These are phyloP conservation scores for Andrena flavipes DNA, from an alignment of 2,888 invertebrate genomes.

Conservation along the genomic window DNA sequence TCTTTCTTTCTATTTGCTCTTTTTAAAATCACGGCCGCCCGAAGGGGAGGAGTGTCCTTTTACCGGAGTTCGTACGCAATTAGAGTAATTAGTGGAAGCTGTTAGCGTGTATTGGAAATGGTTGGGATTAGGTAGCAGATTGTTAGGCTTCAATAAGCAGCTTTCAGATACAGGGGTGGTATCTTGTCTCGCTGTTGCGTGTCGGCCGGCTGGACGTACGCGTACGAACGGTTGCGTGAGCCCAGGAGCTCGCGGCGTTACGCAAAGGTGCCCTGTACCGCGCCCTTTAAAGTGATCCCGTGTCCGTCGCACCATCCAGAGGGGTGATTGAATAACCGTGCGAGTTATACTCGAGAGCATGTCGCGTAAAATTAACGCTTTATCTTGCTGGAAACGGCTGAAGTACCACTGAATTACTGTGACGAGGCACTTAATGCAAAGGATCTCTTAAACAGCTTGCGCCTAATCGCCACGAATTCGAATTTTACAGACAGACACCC, in stretches of 20 bases:
- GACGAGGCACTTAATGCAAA: too few relatives aligned
- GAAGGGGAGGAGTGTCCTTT: too few relatives aligned
- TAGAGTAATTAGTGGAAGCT: background rate
- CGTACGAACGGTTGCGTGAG: constrained; percentile 28
- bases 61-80: background rate
- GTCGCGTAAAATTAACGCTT: background rate
- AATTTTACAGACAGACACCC: too few relatives aligned
- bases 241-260: constrained; percentile 15
- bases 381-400: background rate
- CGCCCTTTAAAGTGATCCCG: constrained; percentile 32
- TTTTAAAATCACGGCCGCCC: too few relatives aligned
- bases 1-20: too few relatives aligned
- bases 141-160: constrained; percentile 6
- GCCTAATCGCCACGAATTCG: too few relatives aligned
- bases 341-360: background rate
- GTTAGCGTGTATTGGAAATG: background rate
- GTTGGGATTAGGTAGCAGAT: background rate
- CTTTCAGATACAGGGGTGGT: background rate
- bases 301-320: background rate
- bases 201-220: background rate
- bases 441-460: too few relatives aligned
- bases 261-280: constrained; percentile 43
- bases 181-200: background rate
- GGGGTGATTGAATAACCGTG: constrained; percentile 27
- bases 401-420: too few relatives aligned